Evolutionary conservation across 2,888 invertebrate genomes (phyloP), one percentile per base, ranked within the genome.

Genomic region (Alsophila aescularia): DNA sequence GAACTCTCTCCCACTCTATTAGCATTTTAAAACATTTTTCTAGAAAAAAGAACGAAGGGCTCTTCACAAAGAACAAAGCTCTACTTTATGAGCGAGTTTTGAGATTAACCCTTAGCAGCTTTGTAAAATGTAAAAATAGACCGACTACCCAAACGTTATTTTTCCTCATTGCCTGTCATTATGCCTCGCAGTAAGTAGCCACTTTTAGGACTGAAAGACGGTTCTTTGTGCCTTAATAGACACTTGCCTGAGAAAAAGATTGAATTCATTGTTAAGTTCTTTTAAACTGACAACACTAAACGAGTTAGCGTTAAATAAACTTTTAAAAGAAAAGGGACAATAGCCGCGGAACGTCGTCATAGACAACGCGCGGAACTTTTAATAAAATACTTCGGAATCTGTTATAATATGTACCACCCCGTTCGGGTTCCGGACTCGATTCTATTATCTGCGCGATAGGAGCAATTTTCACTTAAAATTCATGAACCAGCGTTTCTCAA

Each of bases 231-330:
- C 64, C 50, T 67, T 69, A 71, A 72, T 73, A 72, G 66, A 72
- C 69, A 69, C 67, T 73, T 69, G 63, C 63, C 64, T 66, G 67
- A 68, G 72, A 67, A 69, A 68, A 72, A 75, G 70, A 77, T 73
- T 76, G 70, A 75, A 78, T 75, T 74, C 72, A 72, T 76, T 73
- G 72, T 74, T 64, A 72, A 75, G 65, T 71, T 72, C 72, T 71
- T 68, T 67, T 69, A 67, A 70, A 73, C 66, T 62, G 70, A 70
- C 74, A 70, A 74, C 70, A 69, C 73, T 74, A 72, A 73, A 50
- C 53, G 64, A 73, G 67, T 77, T 73, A 75, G 68, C 69, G 65
- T 75, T 72, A 73, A 72, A 73, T 70, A 74, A 76, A 77, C 69
- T 72, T 73, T 70, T 60, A 52, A 69, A 67, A 69, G 64, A 65